Evolutionary conservation across 2,797 vertebrate species (phyloP).

Genomic region (Ptychobarbus kaznakovi): DNA sequence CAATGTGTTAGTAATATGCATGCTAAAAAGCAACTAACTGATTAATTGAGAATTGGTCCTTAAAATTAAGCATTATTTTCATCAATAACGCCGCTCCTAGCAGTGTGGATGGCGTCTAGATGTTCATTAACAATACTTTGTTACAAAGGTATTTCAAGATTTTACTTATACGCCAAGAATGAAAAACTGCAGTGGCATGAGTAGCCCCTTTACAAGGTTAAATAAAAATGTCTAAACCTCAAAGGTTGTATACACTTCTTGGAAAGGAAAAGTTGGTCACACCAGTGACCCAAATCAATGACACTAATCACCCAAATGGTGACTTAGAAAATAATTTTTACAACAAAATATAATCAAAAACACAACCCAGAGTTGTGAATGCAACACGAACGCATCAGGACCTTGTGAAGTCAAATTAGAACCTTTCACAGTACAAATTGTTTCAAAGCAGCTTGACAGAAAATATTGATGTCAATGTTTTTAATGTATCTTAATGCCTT

Average conservation of each 20-base stretch:
- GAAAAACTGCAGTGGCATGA: neutral
- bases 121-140: no score
- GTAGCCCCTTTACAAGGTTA: neutral
- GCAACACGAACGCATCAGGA: neutral
- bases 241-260: neutral
- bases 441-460: neutral
- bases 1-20: no score
- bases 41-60: no score
- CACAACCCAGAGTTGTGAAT: neutral
- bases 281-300: neutral
- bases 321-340: neutral
- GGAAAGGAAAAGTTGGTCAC: neutral
- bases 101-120: no score
- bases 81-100: no score
- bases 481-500: neutral
- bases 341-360: neutral
- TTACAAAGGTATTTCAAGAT: no score
- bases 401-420: neutral
- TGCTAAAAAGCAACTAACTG: no score
- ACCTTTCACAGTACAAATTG: neutral
- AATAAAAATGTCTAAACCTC: neutral
- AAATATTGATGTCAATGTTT: neutral
- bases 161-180: neutral
- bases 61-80: no score
- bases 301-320: neutral